Percentiles rank a stretch among this genome's conserved stretches.
phyloP scores from a whole-genome alignment of 2,888 invertebrate genomes.

The Trypoxylon attenuatum region DNA sequence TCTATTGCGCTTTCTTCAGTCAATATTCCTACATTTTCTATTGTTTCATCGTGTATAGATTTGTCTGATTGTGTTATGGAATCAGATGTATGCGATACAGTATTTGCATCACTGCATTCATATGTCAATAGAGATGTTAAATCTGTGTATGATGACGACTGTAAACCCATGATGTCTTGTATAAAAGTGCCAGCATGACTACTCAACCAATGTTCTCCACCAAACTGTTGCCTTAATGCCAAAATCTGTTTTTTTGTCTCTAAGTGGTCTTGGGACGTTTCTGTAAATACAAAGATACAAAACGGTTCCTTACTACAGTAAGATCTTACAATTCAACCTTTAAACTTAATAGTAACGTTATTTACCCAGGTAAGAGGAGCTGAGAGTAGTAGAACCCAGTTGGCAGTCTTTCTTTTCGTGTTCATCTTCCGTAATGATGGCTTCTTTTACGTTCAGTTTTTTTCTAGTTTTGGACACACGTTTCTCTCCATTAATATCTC shows the following conservation, averaged over 20 bases:
- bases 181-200: constrained; percentile 76
- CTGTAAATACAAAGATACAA: constrained; percentile 37
- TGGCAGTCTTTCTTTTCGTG: constrained; percentile 69
- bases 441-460: constrained; percentile 71
- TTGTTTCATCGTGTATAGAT: not conserved
- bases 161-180: constrained; percentile 77
- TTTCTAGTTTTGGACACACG: constrained; percentile 50
- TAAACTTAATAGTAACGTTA: too few relatives aligned
- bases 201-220: constrained; percentile 79
- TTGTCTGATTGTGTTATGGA: not conserved
- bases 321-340: not conserved
- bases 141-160: constrained; percentile 57
- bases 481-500: too few relatives aligned
- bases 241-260: constrained; percentile 79
- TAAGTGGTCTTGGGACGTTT: constrained; percentile 75
- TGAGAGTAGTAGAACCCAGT: constrained; percentile 55
- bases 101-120: constrained; percentile 9
- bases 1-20: not conserved
- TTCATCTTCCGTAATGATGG: constrained; percentile 73
- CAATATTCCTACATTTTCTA: not conserved
- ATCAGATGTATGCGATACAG: not conserved
- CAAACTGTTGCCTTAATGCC: constrained; percentile 77
- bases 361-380: constrained; percentile 59
- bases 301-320: not conserved
- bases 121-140: constrained; percentile 54